Conservation (phyloP, 2,113 vertebrate genomes). For the Oceanodroma tethys region DNA sequence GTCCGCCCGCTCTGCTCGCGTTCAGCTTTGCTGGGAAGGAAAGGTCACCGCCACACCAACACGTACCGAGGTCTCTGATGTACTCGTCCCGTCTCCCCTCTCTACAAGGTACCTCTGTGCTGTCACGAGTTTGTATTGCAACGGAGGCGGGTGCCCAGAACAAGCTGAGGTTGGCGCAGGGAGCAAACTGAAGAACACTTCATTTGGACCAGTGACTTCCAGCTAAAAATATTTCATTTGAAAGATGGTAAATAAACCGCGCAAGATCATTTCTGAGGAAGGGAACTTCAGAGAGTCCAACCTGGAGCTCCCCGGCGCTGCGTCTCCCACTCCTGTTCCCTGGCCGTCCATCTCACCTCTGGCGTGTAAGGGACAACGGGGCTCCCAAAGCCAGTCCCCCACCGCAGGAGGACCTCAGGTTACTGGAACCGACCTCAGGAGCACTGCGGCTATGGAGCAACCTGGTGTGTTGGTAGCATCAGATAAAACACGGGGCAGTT, state of each 20-base stretch:
- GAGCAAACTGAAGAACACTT: not conserved
- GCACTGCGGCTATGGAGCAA: not conserved
- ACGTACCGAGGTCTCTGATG: fast-evolving
- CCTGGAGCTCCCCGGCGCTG: not conserved
- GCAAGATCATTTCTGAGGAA: not conserved
- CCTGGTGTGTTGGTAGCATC: not conserved
- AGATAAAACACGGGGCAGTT: not conserved
- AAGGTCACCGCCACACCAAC: not conserved
- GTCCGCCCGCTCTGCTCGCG: fast-evolving
- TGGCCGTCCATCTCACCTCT: not conserved
- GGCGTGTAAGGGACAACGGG: fast-evolving
- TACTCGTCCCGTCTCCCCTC: no score
- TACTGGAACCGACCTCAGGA: not conserved
- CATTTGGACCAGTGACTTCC: not conserved
- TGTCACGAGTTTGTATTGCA: not conserved
- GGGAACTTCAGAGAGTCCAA: not conserved
- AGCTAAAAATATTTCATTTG: not conserved
- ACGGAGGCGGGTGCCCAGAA: no score
- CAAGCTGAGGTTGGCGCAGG: not conserved
- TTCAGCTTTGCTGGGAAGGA: not conserved
- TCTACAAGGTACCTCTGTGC: not conserved
- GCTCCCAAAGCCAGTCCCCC: not conserved
- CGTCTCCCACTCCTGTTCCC: not conserved
- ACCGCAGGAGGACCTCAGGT: not conserved
- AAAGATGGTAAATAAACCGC: not conserved